Evolutionary conservation across 2,113 vertebrate genomes (phyloP), one percentile per base, ranked within the genome.

Genomic region (Rhagologus leucostigma): DNA sequence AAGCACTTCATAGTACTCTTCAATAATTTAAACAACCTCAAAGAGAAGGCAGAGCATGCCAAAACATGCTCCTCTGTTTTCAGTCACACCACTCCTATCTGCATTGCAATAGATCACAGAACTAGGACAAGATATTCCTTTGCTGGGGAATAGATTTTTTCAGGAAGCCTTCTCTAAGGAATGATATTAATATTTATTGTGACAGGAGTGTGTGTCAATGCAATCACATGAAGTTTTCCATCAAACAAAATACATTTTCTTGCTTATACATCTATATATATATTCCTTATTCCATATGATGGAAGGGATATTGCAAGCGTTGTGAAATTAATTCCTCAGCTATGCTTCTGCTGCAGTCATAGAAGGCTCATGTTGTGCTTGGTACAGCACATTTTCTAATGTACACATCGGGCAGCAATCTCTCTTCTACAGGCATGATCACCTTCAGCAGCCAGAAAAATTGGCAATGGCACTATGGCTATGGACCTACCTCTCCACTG

Each of bases 11-110:
- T 1, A 87, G 57, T 56, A 53, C 46, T 63, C 44, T 81, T 81
- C 83, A 91, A 87, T 92, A 94, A 97, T 95, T 95, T 57, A 93
- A 79, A 71, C 23, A 46, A 37, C 56, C 65, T 95, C 73, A 81
- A 94, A 89, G 65, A 42, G 55, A 87, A 79, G 32, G 49, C 53
- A 82, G 41, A 73, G 60, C 69, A 79, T 35, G 77, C 46, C 70
- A 82, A 62, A 89, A 56, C 37, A 82, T 79, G 70, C 56, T 56
- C 81, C 74, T 95, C 47, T 87, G 50, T 52, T 91, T 78, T 82
- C 89, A 89, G 64, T 35, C 73, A 35, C 42, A 52, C 24, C 65
- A 35, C 9, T 87, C 42, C 42, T 52, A 65, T 91, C 62, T 55
- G 78, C 65, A 41, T 20, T 69, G 84, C 65, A 3, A 17, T 18